phyloP scores from a whole-genome alignment of 2,797 vertebrate species.

The Botia almorhae region DNA sequence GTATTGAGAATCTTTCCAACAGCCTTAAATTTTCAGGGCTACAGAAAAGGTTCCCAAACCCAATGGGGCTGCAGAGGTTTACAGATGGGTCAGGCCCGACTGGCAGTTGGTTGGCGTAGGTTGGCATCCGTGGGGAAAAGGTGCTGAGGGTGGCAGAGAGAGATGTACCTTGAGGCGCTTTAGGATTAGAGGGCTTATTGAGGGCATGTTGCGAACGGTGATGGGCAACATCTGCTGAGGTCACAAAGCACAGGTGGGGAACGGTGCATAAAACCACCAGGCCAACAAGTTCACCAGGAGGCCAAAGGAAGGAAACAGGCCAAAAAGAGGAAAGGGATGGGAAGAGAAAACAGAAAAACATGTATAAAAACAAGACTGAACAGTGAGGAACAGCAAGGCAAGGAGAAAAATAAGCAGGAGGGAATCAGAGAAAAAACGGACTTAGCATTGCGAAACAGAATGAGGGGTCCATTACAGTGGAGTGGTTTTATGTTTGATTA shows the following conservation, averaged over 20 bases:
- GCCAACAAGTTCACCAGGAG: constrained; percentile 82
- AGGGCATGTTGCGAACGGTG: constrained; percentile 95
- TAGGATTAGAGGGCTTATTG: constrained; percentile 97
- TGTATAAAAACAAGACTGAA: constrained; percentile 62
- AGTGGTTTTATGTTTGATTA: constrained; percentile 24
- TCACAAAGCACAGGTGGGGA: constrained; percentile 82
- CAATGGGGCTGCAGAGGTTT: constrained; percentile 38
- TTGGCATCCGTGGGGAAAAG: constrained; percentile 65
- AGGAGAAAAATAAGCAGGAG: not conserved
- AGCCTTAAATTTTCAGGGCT: constrained; percentile 28
- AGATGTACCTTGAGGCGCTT: constrained; percentile 97
- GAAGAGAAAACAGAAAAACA: constrained; percentile 68
- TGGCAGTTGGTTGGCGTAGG: constrained; percentile 49
- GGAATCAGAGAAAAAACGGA: constrained; percentile 48
- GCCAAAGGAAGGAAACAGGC: constrained; percentile 74
- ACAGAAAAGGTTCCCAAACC: constrained; percentile 46
- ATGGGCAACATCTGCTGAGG: constrained; percentile 96
- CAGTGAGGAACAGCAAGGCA: constrained; percentile 64
- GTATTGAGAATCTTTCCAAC: constrained; percentile 15
- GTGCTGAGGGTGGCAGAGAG: constrained; percentile 66
- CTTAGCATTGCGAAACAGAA: constrained; percentile 65
- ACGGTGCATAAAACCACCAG: constrained; percentile 77
- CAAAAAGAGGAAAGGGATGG: constrained; percentile 68
- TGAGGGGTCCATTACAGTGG: constrained; percentile 62
- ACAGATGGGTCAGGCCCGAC: constrained; percentile 5